These are phyloP conservation scores for Morone chrysops DNA, from an alignment of 2,113 vertebrate genomes.

Conservation along the genomic window DNA sequence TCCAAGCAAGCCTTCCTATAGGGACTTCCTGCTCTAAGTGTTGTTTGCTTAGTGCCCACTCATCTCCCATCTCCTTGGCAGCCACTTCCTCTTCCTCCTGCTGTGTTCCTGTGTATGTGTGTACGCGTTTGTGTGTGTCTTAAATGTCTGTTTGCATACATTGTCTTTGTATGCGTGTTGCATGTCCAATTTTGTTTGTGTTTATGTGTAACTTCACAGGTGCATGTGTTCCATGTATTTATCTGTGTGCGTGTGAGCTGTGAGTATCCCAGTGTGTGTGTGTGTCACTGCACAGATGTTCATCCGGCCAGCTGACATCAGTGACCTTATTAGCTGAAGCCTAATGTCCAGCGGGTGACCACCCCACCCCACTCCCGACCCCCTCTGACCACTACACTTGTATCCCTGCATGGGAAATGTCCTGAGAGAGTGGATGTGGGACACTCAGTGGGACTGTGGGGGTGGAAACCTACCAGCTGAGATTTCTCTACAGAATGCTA, in stretches of 20 bases:
- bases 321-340: conserved; percentile 42
- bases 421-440: conserved; percentile 27
- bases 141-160: conserved; percentile 25
- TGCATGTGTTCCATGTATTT: background rate
- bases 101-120: conserved; percentile 58
- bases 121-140: conserved; percentile 19
- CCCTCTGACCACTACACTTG: conserved; percentile 1
- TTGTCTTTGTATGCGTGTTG: conserved; percentile 3
- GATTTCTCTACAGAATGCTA: conserved; percentile 23
- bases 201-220: background rate
- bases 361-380: background rate
- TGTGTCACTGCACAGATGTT: conserved; percentile 61
- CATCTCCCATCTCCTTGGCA: conserved; percentile 69
- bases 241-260: background rate
- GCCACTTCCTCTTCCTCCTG: conserved; percentile 73
- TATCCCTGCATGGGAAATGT: conserved; percentile 41
- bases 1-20: conserved; percentile 57
- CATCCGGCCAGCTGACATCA: conserved; percentile 64
- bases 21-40: conserved; percentile 72
- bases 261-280: background rate
- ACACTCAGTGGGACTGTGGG: conserved; percentile 8
- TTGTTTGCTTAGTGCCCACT: conserved; percentile 77
- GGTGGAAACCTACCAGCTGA: conserved; percentile 27
- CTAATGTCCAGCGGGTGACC: conserved; percentile 29
- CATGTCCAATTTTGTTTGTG: background rate